Conservation (phyloP, 1,140 invertebrate genomes). For the Leptestheria dahalacensis region DNA sequence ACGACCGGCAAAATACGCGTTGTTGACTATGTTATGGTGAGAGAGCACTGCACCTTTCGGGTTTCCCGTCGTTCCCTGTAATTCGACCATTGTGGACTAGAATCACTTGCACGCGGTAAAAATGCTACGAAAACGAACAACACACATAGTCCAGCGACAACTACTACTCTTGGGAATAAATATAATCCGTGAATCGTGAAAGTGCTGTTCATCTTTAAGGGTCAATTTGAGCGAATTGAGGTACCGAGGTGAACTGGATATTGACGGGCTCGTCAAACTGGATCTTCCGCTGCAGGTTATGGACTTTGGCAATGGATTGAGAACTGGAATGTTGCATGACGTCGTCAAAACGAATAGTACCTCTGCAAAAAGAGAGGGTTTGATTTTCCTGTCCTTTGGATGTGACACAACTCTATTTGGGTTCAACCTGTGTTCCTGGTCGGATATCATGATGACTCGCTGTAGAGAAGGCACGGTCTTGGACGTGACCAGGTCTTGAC, state of each 20-base stretch:
- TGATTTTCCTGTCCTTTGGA: no score
- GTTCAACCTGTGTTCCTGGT: slow-evolving; percentile 24
- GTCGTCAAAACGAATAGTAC: slow-evolving; percentile 27
- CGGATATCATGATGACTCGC: slow-evolving; percentile 26
- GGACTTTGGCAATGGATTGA: slow-evolving; percentile 25
- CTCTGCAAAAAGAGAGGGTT: slow-evolving; percentile 19
- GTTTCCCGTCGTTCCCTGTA: slow-evolving; percentile 67
- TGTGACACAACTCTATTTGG: not conserved
- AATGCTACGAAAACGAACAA: no score
- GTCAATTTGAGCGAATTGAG: slow-evolving; percentile 22
- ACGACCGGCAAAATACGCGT: slow-evolving; percentile 48
- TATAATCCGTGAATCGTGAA: no score
- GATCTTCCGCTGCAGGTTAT: slow-evolving; percentile 33
- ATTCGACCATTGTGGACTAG: no score
- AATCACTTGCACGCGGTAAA: no score
- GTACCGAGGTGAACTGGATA: slow-evolving; percentile 78
- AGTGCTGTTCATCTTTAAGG: not conserved
- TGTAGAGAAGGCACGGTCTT: slow-evolving; percentile 26
- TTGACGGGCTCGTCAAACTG: slow-evolving; percentile 51
- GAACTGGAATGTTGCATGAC: slow-evolving; percentile 25
- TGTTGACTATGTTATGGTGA: slow-evolving; percentile 75
- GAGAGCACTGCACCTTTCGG: slow-evolving; percentile 76
- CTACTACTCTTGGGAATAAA: not conserved
- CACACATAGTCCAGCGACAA: no score
- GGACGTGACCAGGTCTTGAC: slow-evolving; percentile 19